Evolutionary conservation across 2,888 invertebrate species (phyloP), one percentile per base, ranked within the genome.

Genomic region (Hypomecis punctinalis): DNA sequence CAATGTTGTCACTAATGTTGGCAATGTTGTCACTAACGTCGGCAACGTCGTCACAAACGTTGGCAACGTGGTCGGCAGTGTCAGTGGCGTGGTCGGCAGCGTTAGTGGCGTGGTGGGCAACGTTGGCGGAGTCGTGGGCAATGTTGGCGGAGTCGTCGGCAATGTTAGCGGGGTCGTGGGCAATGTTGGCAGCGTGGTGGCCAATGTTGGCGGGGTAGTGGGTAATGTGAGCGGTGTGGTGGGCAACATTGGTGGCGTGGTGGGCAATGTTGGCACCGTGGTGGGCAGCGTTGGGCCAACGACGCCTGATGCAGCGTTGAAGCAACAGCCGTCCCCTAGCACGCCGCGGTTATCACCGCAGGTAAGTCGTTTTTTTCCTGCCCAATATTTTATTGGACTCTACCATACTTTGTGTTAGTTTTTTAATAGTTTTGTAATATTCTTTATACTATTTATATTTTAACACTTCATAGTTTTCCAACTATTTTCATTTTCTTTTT

Each of bases 281-380:
- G 75, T 80, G 33, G 76, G 77, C 10, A 76, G 68, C 4, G 83
- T 83, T 37, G 78, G 75, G 11, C 62, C 76, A 9, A 72, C 76
- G 55, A 74, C 76, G 5, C 74, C 63, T 8, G 94, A 94, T 73
- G 83, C 88, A 8, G 82, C 81, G 6, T 70, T 89, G 55, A 93
- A 90, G 63, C 93, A 91, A 66, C 90, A 91, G 74, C 90, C 88
- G 5, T 91, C 91, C 49, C 93, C 92, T 6, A 85, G 88, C 47
- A 88, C 89, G 61, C 90, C 91, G 33, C 78, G 91, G 23, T 77
- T 89, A 43, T 91, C 92, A 11, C 91, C 92, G 46, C 92, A 93
- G 83, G 92, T 91, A 75, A 73, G 66, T 55, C 9, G 10, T 69
- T 66, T 4, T 23, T 23, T 23, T 23, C 33, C 6, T 6, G 4